Percentiles rank a stretch among this genome's conserved stretches.
Evolutionary conservation across 1,140 invertebrate species (phyloP).

Genomic region (Coenobita brevimanus): DNA sequence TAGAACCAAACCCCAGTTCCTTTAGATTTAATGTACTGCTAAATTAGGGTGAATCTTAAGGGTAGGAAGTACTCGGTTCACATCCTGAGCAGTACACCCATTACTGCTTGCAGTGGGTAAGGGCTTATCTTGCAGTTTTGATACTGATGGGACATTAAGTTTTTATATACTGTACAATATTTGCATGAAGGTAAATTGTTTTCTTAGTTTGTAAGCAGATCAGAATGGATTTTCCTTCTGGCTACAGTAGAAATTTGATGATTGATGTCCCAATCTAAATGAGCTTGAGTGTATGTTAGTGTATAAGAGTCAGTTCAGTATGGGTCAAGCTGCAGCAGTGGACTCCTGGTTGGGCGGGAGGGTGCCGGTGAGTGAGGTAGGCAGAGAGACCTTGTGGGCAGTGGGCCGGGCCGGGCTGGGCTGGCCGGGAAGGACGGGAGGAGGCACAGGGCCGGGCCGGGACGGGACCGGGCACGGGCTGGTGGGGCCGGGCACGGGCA

Average conservation of each 20-base stretch:
- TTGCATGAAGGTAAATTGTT: conserved; percentile 57
- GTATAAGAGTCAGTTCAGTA: conserved; percentile 53
- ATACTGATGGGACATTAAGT: conserved; percentile 43
- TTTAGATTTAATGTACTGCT: conserved; percentile 42
- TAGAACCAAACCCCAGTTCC: conserved; percentile 65
- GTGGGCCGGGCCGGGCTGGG: conserved; percentile 48
- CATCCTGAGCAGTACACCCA: conserved; percentile 55
- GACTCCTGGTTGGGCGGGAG: conserved; percentile 61
- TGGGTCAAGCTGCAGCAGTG: conserved; percentile 42
- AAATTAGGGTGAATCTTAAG: conserved; percentile 44
- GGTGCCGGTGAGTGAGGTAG: conserved; percentile 62
- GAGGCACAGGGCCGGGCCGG: conserved; percentile 55
- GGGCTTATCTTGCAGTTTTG: conserved; percentile 51
- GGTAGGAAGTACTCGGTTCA: conserved; percentile 41
- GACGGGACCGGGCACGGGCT: conserved; percentile 29
- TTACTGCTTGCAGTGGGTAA: conserved; percentile 57
- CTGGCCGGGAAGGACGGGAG: conserved; percentile 60
- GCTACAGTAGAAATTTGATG: conserved; percentile 45
- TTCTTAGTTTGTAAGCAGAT: neutral
- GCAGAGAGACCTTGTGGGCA: conserved; percentile 37
- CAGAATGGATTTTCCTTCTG: conserved; percentile 22
- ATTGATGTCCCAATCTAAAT: conserved; percentile 54
- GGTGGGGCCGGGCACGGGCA: conserved; percentile 49
- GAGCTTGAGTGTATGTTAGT: conserved; percentile 56
- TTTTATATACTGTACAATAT: conserved; percentile 6